These are phyloP conservation scores for Drosophila orena DNA, from an alignment of 1,140 invertebrate genomes.

Conservation along the genomic window DNA sequence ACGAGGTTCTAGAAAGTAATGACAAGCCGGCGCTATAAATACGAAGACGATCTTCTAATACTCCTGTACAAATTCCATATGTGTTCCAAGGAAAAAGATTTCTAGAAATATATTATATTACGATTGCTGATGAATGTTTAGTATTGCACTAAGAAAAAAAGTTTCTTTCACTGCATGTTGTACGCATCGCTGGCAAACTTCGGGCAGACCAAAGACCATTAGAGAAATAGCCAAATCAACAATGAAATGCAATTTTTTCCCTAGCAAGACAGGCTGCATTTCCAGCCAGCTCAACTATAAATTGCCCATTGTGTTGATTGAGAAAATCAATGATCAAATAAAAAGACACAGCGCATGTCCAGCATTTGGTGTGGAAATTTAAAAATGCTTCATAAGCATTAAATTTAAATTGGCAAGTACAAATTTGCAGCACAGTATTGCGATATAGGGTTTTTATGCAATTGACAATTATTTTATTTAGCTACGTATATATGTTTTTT, in stretches of 20 bases:
- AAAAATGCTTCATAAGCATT: neutral
- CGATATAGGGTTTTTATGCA: neutral
- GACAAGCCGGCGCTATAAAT: no score
- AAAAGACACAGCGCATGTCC: neutral
- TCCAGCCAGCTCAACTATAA: neutral
- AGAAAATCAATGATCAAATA: conserved; percentile 4
- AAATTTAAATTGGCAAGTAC: neutral
- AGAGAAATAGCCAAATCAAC: conserved; percentile 58
- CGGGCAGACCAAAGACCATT: conserved; percentile 29
- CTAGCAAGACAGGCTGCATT: neutral
- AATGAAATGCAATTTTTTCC: conserved; percentile 49
- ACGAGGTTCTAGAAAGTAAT: neutral
- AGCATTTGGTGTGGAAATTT: neutral
- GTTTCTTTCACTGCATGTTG: neutral
- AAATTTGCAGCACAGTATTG: neutral
- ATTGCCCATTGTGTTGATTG: conserved; percentile 13
- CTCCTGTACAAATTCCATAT: no score
- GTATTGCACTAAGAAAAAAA: no score
- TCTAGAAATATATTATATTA: no score
- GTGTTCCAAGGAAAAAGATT: no score
- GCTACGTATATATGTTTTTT: no score
- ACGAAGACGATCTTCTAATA: no score
- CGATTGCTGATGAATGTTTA: no score
- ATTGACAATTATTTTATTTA: no score
- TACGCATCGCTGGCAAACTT: neutral